Evolutionary conservation across 2,888 invertebrate genomes (phyloP), one percentile per base, ranked within the genome.

Genomic region (Resseliella maxima): DNA sequence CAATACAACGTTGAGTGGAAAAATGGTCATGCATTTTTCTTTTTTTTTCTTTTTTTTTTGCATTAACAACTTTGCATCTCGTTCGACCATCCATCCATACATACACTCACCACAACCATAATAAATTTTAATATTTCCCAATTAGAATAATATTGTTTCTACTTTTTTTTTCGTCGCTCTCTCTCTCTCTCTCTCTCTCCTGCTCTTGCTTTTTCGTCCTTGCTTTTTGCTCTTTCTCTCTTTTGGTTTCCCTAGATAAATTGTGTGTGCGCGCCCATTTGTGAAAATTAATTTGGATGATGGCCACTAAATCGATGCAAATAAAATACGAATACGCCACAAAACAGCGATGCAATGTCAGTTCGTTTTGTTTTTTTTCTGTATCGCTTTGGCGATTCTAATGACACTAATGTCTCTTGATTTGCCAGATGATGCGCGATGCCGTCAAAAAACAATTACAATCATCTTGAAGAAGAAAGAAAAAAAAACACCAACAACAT

Each of bases 71-170:
- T 50, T 50, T 5, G 72, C 72, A 72, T 72, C 15, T 15, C 0
- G 59, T 59, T 24, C 59, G 50, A 21, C 41, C 41, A 12, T 5
- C 12, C 41, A 12, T 8, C 12, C 41, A 12, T 41, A 41, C 6
- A 41, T 5, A 41, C 5, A 41, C 41, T 5, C 41, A 41, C 41
- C 5, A 41, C 5, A 59, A 24, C 72, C 10, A 72, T 72, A 72
- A 72, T 72, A 72, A 72, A 72, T 72, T 72, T 72, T 72, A 72
- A 72, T 72, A 72, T 72, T 72, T 72, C 72, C 72, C 72, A 72
- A 72, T 72, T 72, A 72, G 72, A 72, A 72, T 72, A 72, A 72
- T 72, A 72, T 72, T 31, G 72, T 72, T 31, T n/a, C n/a, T n/a
- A n/a, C n/a, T n/a, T n/a, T 31, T 72, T 72, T 31, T 59, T n/a